Base-by-base conservation (phyloP, 2,797 vertebrate species). In the Chloroceryle inda region DNA sequence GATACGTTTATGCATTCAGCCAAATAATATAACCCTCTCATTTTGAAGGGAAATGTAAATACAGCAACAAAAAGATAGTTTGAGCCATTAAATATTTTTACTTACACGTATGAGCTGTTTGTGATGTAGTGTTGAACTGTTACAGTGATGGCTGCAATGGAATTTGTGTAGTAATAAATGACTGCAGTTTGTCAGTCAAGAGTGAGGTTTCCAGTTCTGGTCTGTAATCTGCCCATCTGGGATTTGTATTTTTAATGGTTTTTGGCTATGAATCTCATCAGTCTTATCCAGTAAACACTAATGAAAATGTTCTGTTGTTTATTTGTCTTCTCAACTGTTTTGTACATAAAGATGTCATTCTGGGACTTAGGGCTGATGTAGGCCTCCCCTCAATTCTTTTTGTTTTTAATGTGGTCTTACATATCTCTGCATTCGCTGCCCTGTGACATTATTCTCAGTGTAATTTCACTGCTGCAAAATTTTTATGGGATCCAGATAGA, bases 251-350 rank as follows among this genome's bases (percentile, higher is more conserved):
- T 89, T 89, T 62, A 83, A 71, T 7, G 47, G 61, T 6, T 89
- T 93, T 89, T 95, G 72, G 78, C 78, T 85, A 49, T 83, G 90
- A 87, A 73, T 80, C 49, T 77, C 81, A 47, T 85, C 68, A 80
- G 40, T 71, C 49, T 85, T 67, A 85, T 47, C 61, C 89, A 85
- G 73, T 85, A 89, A 77, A 61, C 0, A 4, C 49, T 85, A 88
- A 83, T 95, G 84, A 89, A 89, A 91, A 91, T 71, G 68, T 83
- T 78, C 50, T 83, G 87, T 91, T 91, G 42, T 84, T 91, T 80
- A 44, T 91, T 96, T 2, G 1, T 94, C 45, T 88, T 93, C 64
- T 83, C 64, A 80, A 58, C 68, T 55, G 49, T 83, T 92, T 91
- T 72, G 42, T 68, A 67, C 61, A 80, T 94, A 89, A 92, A 93